Conservation (phyloP, 2,797 vertebrate genomes). For the Peromyscus attwateri region DNA sequence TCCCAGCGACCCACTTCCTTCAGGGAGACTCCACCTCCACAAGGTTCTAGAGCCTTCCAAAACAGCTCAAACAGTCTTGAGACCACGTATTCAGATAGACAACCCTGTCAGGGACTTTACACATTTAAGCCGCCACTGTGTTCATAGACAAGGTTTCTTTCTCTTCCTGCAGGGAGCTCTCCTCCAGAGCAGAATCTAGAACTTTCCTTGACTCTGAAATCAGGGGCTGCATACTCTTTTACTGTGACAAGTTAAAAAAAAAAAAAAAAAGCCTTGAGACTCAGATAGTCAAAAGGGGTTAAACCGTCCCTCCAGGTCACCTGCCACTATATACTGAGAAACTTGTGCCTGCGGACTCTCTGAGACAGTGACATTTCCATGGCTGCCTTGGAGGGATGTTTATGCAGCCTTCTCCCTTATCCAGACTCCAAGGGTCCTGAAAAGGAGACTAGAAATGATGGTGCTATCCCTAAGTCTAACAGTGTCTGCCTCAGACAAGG, state of each 20-base stretch:
- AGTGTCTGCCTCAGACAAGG: background rate
- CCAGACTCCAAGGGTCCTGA: background rate
- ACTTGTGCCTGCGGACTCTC: background rate
- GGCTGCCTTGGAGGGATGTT: background rate
- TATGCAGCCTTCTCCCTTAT: too few species aligned
- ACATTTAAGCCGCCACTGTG: background rate
- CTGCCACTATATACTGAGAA: rapidly evolving
- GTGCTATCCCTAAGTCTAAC: background rate
- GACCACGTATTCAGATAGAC: background rate
- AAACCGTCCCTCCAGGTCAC: too few species aligned
- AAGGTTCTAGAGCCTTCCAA: background rate
- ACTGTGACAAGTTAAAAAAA: background rate
- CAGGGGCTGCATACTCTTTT: background rate
- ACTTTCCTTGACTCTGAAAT: background rate
- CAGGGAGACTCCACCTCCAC: background rate
- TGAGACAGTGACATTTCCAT: background rate
- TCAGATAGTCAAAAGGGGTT: background rate
- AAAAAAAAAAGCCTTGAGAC: background rate
- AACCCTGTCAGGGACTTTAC: background rate
- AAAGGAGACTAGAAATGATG: background rate
- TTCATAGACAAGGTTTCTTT: background rate
- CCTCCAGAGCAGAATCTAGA: rapidly evolving
- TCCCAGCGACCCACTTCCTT: background rate
- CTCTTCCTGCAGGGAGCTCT: background rate
- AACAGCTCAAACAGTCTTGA: background rate